Percentiles rank a stretch among this genome's conserved stretches.
phyloP scores from a whole-genome alignment of 2,797 vertebrate species.

The Squalus acanthias region DNA sequence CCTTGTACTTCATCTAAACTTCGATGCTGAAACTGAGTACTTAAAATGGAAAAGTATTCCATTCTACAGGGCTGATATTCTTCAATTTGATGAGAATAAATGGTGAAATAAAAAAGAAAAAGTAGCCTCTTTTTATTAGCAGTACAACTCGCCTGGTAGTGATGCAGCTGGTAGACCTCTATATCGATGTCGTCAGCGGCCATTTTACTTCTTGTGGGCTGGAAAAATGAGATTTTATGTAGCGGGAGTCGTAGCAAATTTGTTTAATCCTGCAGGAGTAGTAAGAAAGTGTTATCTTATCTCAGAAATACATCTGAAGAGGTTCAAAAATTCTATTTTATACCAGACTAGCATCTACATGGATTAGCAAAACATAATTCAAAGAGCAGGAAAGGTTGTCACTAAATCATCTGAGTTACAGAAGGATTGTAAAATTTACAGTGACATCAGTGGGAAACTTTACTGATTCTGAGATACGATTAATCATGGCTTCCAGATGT shows the following conservation, averaged over 20 bases:
- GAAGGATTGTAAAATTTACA: constrained; percentile 23
- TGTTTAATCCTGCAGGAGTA: background rate
- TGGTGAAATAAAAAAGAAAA: background rate
- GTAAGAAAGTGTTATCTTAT: background rate
- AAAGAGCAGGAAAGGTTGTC: background rate
- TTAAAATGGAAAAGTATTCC: background rate
- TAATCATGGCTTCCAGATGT: background rate
- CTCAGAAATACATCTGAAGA: background rate
- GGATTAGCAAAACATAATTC: constrained; percentile 9
- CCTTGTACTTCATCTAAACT: background rate
- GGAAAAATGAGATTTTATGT: constrained; percentile 13
- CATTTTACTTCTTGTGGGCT: background rate
- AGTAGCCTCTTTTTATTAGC: background rate
- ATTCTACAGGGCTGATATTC: background rate
- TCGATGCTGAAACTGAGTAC: background rate
- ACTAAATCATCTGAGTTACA: constrained; percentile 2
- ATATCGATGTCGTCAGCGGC: background rate
- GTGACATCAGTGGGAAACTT: background rate
- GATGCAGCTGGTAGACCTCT: background rate
- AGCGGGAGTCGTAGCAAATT: background rate
- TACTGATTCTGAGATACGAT: background rate
- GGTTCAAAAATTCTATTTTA: background rate
- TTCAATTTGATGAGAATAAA: background rate
- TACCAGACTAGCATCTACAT: background rate
- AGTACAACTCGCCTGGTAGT: background rate